Percentiles rank a stretch among this genome's conserved stretches.
Conservation (phyloP, 2,797 vertebrate species). For the Phaenicophaeus curvirostris region DNA sequence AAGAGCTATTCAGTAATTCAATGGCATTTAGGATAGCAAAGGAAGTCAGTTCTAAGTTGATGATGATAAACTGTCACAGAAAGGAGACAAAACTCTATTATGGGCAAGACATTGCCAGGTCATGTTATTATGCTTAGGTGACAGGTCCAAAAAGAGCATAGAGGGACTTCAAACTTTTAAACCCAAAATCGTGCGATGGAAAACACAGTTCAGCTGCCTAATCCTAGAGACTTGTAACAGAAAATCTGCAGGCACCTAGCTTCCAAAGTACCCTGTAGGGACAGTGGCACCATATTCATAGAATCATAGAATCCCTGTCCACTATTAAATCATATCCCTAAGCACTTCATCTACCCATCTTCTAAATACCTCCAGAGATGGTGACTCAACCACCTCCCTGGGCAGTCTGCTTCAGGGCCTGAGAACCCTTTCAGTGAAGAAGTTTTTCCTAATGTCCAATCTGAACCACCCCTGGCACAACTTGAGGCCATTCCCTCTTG, state of each 20-base stretch:
- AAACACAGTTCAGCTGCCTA: background rate
- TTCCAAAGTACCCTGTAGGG: background rate
- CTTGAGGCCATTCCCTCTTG: no score
- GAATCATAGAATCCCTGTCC: no score
- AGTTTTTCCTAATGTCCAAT: no score
- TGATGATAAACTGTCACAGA: background rate
- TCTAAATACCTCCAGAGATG: no score
- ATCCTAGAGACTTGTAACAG: background rate
- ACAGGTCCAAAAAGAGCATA: background rate
- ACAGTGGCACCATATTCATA: background rate
- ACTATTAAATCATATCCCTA: no score
- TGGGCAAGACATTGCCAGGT: background rate
- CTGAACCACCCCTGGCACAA: no score
- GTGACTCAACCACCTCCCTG: no score
- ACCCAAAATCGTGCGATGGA: background rate
- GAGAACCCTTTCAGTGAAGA: no score
- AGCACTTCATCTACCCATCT: no score
- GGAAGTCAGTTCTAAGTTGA: background rate
- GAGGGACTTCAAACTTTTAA: background rate
- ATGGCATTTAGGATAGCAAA: background rate
- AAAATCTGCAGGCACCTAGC: background rate
- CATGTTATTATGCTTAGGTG: background rate
- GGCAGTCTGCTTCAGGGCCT: no score
- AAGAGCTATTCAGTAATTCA: background rate
- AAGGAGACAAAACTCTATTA: background rate